Evolutionary conservation across 2,797 vertebrate genomes (phyloP).

Genomic region (Chaetodon trifasciatus): DNA sequence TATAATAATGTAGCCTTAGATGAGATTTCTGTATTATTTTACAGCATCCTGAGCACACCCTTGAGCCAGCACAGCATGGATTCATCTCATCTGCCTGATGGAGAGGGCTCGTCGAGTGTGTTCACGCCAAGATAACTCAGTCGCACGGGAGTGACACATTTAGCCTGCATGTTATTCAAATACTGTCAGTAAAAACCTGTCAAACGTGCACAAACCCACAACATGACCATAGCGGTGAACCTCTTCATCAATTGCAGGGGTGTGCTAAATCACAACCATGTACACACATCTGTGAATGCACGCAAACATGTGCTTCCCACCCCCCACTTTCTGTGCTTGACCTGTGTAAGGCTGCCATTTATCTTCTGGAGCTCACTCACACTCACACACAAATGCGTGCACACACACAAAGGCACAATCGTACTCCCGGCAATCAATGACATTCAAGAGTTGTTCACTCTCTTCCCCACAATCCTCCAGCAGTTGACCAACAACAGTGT

Average conservation of each 20-base stretch:
- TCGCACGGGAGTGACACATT: constrained; percentile 21
- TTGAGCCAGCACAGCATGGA: constrained; percentile 21
- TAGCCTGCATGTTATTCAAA: constrained; percentile 28
- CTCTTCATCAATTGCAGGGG: constrained; percentile 36
- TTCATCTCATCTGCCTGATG: constrained; percentile 44
- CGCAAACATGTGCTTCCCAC: constrained; percentile 27
- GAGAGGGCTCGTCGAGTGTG: neutral
- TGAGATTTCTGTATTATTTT: constrained; percentile 32
- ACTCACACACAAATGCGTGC: constrained; percentile 31
- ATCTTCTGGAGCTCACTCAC: constrained; percentile 39
- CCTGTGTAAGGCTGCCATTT: constrained; percentile 24
- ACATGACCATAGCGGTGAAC: constrained; percentile 4
- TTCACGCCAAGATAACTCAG: constrained; percentile 17
- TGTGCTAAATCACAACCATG: constrained; percentile 34
- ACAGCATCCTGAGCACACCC: constrained; percentile 25
- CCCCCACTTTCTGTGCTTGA: constrained; percentile 20
- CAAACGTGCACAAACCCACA: neutral
- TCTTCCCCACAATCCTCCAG: constrained; percentile 20
- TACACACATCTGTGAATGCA: constrained; percentile 20
- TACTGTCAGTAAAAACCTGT: constrained; percentile 13
- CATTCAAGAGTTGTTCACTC: constrained; percentile 45
- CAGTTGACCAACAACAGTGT: constrained; percentile 12
- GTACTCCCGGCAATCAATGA: constrained; percentile 32
- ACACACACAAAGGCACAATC: constrained; percentile 31
- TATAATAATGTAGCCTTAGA: neutral